Base-by-base conservation (phyloP, 2,797 vertebrate genomes). In the Picus viridis region DNA sequence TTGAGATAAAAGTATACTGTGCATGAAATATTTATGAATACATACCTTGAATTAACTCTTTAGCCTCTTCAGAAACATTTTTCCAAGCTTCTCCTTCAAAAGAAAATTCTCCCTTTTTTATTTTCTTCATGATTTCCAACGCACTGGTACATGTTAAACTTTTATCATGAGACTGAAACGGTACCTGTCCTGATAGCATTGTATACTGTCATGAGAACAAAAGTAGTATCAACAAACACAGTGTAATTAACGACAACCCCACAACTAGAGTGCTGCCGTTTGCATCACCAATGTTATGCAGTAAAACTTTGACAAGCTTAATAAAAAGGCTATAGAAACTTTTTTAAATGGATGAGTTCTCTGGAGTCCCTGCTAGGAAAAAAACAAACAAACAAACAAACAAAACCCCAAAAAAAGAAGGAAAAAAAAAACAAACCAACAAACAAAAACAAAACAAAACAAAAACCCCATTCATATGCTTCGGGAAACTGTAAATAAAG, bases 41-140 rank as follows among this genome's bases (percentile, higher is more conserved):
- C 59, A 54, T 96, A 99, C 99, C 99, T 98, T 98, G 99, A 96
- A 99, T 99, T 76, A 99, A 97, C 93, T 99, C 99, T 97, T 99
- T 99, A 90, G 99, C 99, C 96, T 99, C 99, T 92, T 98, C 98
- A 80, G 99, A 99, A 58, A 99, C 99, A 63, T 98, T 99, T 91
- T 98, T 99, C 99, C 99, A 99, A 91, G 99, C 99, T 93, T 99
- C 99, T 71, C 99, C 98, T 96, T 99, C 98, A 79, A 99, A 99
- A 36, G 99, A 99, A 95, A 99, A 99, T 90, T 99, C 99, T 29
- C 99, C 99, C 39, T 99, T 98, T 95, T 99, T 99, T 91, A 99
- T 99, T 97, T 99, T 99, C 97, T 98, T 99, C 99, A 99, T 99
- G 68, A 99, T 99, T 95, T 99, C 99, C 94, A 99, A 98, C 11